Evolutionary conservation across 2,888 invertebrate genomes (phyloP).

Genomic region (Alentia gelatinosa): DNA sequence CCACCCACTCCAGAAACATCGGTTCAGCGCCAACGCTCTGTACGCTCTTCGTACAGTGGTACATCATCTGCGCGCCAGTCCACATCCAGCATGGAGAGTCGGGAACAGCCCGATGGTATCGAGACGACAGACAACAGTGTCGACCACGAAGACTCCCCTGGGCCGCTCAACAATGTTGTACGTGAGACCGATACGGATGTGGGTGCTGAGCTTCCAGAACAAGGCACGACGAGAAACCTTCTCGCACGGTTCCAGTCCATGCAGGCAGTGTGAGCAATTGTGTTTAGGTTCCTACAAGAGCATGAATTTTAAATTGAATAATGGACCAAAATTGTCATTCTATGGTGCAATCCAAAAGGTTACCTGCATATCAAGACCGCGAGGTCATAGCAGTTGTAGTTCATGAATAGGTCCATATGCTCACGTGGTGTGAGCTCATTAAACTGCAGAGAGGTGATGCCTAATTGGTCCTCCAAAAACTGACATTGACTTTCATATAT

Average conservation of each 20-base stretch:
- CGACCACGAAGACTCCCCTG: conserved; percentile 74
- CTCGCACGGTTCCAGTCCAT: conserved; percentile 93
- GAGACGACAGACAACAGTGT: conserved; percentile 64
- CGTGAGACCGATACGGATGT: conserved; percentile 77
- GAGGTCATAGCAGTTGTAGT: background rate
- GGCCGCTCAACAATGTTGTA: conserved; percentile 79
- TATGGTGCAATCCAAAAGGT: background rate
- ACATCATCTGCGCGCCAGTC: background rate
- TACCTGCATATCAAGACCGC: background rate
- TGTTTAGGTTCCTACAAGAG: no score
- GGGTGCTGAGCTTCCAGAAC: conserved; percentile 78
- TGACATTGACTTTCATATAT: background rate
- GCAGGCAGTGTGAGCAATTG: conserved; percentile 79
- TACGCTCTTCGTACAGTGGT: background rate
- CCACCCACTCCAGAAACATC: conserved; percentile 60
- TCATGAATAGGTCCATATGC: background rate
- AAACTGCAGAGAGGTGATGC: background rate
- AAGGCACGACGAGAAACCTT: conserved; percentile 90
- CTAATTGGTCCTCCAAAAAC: background rate
- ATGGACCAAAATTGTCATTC: background rate
- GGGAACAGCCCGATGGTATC: conserved; percentile 44
- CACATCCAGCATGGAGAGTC: background rate
- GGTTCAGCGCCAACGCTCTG: background rate
- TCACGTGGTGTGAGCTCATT: background rate
- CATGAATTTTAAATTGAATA: no score